Evolutionary conservation across 30 jellyfish, hydroid and myxozoan species (phyloP).

Genomic region (Cassiopea xamachana): DNA sequence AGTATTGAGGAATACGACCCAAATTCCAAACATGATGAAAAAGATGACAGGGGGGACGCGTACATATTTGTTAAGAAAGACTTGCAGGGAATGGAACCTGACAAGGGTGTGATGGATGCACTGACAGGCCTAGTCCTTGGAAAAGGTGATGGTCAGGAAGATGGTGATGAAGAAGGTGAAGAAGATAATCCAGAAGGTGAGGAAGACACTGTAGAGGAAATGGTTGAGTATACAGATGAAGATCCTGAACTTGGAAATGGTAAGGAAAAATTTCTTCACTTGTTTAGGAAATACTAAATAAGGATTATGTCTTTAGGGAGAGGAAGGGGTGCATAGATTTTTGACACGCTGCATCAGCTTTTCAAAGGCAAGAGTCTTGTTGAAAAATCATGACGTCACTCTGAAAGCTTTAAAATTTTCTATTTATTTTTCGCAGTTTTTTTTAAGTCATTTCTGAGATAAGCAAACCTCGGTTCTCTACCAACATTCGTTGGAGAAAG

Average conservation of each 20-base stretch:
- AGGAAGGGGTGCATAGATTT: too few species aligned
- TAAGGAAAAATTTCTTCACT: not conserved
- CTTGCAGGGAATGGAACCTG: constrained; percentile 7
- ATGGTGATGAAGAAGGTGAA: constrained; percentile 13
- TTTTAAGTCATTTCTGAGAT: too few species aligned
- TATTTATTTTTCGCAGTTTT: too few species aligned
- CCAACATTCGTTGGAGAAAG: too few species aligned
- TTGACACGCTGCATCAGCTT: too few species aligned
- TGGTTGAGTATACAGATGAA: not conserved
- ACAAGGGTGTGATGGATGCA: not conserved
- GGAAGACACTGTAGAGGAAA: constrained; percentile 9
- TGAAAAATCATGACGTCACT: too few species aligned
- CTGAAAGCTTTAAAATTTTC: too few species aligned
- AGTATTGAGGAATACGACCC: constrained; percentile 43
- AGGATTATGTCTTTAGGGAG: too few species aligned
- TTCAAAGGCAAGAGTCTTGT: too few species aligned
- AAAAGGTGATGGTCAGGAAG: constrained; percentile 34
- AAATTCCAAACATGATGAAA: constrained; percentile 37
- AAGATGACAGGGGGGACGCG: constrained; percentile 76
- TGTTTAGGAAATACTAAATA: not conserved
- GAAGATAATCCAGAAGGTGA: constrained; percentile 25
- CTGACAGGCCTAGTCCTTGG: not conserved
- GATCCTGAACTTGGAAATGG: not conserved
- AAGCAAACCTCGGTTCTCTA: too few species aligned
- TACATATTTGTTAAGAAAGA: constrained; percentile 55